Evolutionary conservation across 2,797 vertebrate genomes (phyloP), one percentile per base, ranked within the genome.

Genomic region (Ctenochaetus hawaiiensis): DNA sequence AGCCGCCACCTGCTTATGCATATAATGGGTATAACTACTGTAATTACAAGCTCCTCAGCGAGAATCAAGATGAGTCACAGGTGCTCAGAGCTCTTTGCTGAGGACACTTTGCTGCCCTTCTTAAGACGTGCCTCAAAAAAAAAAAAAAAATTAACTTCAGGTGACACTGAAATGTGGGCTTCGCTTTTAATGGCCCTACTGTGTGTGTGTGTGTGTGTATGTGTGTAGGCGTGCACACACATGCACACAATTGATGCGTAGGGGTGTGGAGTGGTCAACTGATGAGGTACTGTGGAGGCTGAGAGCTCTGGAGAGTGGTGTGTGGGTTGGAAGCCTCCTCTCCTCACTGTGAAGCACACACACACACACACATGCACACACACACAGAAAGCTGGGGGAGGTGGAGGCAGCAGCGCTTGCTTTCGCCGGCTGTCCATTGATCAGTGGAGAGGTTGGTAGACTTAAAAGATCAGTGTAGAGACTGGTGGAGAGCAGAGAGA

Each of bases 301-400:
- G 93, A 93, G 92, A 92, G 91, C 94, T 90, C 92, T 90, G 88
- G 91, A 94, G 90, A 94, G 92, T 88, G 89, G 54, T 91, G 91
- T 93, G 94, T 94, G 90, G 92, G 93, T 87, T 93, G 90, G 81
- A 91, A 91, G 82, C 89, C 90, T 90, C 88, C 86, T 90, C 91
- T 91, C 83, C 81, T 84, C 86, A 1, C 85, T 71, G 72, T 47
- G 53, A 76, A 80, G 78, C 80, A 72, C 83, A 71, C 75, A 85
- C 75, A 81, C 81, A 71, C 56, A 62, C 67, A 73, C 83, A 56
- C 67, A 45, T 62, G 54, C 77, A 68, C 56, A 43, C 67, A 72
- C 44, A 41, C 39, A 41, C 11, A 63, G 16, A 80, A 76, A 81
- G 82, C 80, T 63, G 76, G 89, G 85, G 85, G 92, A 91, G 91